phyloP scores from a whole-genome alignment of 2,888 invertebrate genomes.

The Catocala nupta region DNA sequence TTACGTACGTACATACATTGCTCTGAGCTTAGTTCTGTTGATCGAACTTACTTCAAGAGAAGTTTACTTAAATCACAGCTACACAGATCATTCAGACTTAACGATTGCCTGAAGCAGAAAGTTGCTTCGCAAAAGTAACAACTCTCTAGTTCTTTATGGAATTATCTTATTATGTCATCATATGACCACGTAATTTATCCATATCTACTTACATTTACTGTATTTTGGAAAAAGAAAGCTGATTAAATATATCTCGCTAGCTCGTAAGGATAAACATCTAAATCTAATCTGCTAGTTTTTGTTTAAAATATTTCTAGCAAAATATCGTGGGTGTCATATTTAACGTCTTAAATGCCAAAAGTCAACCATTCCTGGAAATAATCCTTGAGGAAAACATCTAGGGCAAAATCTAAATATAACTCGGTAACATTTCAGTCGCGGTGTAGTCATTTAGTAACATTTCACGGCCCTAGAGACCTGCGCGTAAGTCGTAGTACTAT shows the following conservation, averaged over 20 bases:
- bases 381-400: conserved; percentile 19
- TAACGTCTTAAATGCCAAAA: conserved; percentile 20
- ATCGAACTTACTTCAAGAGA: conserved; percentile 17
- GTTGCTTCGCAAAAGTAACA: conserved; percentile 5
- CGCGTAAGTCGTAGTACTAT: conserved; percentile 48
- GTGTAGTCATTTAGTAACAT: conserved; percentile 29
- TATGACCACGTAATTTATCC: background rate
- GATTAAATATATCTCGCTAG: background rate
- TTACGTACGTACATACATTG: conserved; percentile 18
- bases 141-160: conserved; percentile 29
- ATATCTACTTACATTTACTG: background rate
- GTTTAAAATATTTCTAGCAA: too few species aligned
- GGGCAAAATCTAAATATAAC: conserved; percentile 17
- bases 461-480: conserved; percentile 41
- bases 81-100: background rate
- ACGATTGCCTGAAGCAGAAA: conserved; percentile 2
- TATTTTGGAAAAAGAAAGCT: conserved; percentile 26
- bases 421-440: conserved; percentile 8
- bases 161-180: conserved; percentile 36
- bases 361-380: conserved; percentile 23
- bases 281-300: too few species aligned
- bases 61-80: background rate
- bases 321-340: background rate
- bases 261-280: too few species aligned
- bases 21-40: background rate